Conservation (phyloP, 2,888 invertebrate genomes). For the Dendrolimus pini region DNA sequence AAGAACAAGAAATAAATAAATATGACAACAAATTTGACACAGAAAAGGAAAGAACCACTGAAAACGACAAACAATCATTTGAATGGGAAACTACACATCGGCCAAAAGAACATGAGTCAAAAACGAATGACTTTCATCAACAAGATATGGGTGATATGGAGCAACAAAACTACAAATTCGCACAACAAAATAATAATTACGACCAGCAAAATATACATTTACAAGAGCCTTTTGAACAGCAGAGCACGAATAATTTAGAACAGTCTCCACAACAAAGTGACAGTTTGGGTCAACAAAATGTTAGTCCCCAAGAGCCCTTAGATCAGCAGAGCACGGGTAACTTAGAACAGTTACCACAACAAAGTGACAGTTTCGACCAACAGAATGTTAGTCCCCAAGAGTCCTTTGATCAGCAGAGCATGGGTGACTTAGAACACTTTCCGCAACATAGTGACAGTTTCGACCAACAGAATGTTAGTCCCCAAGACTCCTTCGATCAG, state of each 20-base stretch:
- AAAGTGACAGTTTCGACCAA: neutral
- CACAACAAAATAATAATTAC: conserved; percentile 6
- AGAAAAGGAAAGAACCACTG: too few species aligned
- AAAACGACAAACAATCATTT: too few species aligned
- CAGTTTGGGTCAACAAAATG: neutral
- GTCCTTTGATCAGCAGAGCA: neutral
- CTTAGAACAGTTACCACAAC: neutral
- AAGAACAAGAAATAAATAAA: neutral
- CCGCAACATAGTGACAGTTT: neutral
- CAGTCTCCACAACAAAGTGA: neutral
- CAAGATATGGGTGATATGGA: conserved; percentile 6
- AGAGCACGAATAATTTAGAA: neutral
- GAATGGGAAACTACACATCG: neutral
- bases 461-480: neutral
- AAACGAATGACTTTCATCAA: neutral
- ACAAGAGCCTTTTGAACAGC: neutral
- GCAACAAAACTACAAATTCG: conserved; percentile 7
- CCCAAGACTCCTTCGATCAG: neutral
- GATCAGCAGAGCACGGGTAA: neutral
- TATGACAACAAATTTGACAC: neutral
- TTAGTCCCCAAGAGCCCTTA: neutral
- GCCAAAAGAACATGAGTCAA: neutral
- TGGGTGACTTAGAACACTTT: neutral
- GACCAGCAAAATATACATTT: conserved; percentile 11
- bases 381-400: neutral